Base-by-base conservation (phyloP, 2,113 vertebrate species). In the Catharus bicknelli region DNA sequence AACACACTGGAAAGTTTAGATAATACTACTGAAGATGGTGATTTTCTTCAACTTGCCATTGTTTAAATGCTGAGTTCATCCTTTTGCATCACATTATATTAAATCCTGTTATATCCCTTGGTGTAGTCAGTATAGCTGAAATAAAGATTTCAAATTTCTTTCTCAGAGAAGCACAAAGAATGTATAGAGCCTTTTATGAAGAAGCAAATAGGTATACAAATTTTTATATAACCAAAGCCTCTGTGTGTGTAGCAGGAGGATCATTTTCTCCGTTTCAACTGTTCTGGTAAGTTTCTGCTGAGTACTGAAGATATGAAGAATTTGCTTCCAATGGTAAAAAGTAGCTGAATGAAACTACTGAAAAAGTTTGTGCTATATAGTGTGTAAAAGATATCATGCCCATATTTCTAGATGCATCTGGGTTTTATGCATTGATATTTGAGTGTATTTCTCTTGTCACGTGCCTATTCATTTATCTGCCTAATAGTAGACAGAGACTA, bases 281-380 rank as follows among this genome's bases (percentile, higher is more conserved):
- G 23, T 40, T 74, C 61, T 61, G 19, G 27, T 30, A 69, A 62
- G 42, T 81, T 94, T 92, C 61, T 81, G 45, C 36, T 74, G 43
- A 84, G 38, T 38, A 63, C 58, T 86, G 32, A 83, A 66, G 23
- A 15, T 27, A 48, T 0, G 1, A 30, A 32, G n/a, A 93, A 86
- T 83, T 95, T 94, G 16, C 47, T 61, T 90, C 54, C 58, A 74
- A 57, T 53, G 78, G n/a, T 81, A 38, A 90, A 90, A 90, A 78
- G 30, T 26, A 70, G 32, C 48, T 58, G 38, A 86, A 15, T 63
- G 48, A 86, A 86, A 75, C 68, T 26, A 55, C 36, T 67, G 47
- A 43, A 70, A 92, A 93, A 64, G 4, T 34, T 83, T 64, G 48
- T 91, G 54, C 13, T 81, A 7, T 21, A 12, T 7, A 64, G 32